Base-by-base conservation (phyloP, 2,888 invertebrate genomes). In the Stenurella melanura region DNA sequence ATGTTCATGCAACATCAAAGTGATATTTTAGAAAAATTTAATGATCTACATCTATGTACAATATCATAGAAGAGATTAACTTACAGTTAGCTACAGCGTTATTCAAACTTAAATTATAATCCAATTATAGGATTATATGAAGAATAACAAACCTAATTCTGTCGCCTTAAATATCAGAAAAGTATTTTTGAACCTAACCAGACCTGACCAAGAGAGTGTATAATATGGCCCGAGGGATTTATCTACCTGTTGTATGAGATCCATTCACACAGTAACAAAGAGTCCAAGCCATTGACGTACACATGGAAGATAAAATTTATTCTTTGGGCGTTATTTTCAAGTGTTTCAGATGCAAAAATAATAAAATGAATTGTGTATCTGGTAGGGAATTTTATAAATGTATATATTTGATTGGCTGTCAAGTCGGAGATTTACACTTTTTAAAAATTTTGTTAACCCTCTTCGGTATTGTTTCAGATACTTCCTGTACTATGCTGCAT, bases 201-300 rank as follows among this genome's bases (percentile, higher is more conserved):
- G 72, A 30, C 50, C 69, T 54, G 72, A 26, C 63, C 61, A 38
- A 42, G 50, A 63, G 64, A 75, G 56, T 26, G 26, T 61, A 75
- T 73, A 77, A 73, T 70, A 56, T 66, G 60, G 70, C 81, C 78
- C 42, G 17, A 21, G 77, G 81, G 80, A 42, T 71, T 68, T 73
- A 73, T 80, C 77, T 81, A 80, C 80, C 79, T 80, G 80, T 78
- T 78, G 58, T 75, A 50, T 42, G 38, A 57, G 34, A 18, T 67
- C 60, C 60, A 66, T 71, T 75, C 75, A 71, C 26, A 50, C 67
- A 38, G 66, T 30, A 19, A 76, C 17, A 64, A 57, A 63, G 12
- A 50, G 18, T 63, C 30, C 15, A n/a, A 42, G 1, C n/a, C 57
- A 74, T 66, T 68, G 61, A 21, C 56, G 61, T 19, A n/a, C 60